These are phyloP conservation scores for Anhinga rufa DNA, from an alignment of 2,113 vertebrate species.

Conservation along the genomic window DNA sequence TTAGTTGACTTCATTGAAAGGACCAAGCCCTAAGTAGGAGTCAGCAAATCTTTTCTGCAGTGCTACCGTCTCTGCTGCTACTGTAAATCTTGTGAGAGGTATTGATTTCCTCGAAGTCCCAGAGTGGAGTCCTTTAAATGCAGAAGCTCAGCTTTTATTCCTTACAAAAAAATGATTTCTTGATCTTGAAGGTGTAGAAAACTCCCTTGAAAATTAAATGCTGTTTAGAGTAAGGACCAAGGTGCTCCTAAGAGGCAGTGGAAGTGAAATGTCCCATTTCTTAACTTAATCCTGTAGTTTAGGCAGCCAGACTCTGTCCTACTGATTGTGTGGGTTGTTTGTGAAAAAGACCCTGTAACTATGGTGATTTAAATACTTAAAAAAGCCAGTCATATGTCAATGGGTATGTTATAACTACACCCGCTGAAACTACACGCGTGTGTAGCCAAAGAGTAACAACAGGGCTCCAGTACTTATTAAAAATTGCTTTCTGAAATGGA, in stretches of 20 bases:
- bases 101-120: not conserved
- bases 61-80: not conserved
- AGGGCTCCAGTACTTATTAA: not conserved
- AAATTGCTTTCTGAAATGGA: not conserved
- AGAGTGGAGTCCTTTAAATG: not conserved
- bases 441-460: not conserved
- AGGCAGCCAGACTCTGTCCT: not conserved
- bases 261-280: not conserved
- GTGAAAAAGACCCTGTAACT: not conserved
- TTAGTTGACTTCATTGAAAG: not conserved
- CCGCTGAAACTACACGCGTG: fast-evolving
- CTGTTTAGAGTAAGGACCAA: not conserved
- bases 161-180: not conserved
- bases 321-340: not conserved
- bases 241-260: not conserved
- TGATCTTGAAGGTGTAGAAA: not conserved
- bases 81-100: not conserved
- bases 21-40: not conserved
- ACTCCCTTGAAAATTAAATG: not conserved
- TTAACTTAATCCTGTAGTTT: not conserved
- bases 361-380: not conserved
- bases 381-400: not conserved
- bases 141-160: not conserved
- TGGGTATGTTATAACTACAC: not conserved
- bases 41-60: not conserved